phyloP scores from a whole-genome alignment of 1,140 invertebrate species.

The Nebria ingens region DNA sequence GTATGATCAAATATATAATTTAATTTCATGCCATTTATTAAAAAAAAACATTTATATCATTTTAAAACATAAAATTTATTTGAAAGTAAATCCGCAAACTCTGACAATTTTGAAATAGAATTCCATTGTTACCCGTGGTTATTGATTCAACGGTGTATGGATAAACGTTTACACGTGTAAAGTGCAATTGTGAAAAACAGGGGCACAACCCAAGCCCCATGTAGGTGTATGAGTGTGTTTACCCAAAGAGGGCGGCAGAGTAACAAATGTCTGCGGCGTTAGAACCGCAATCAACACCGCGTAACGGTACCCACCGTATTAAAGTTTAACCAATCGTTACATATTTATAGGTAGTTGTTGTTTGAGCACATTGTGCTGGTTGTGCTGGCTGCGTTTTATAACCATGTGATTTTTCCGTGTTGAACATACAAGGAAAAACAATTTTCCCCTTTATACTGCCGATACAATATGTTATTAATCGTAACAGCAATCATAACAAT shows the following conservation, averaged over 20 bases:
- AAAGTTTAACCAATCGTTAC: slow-evolving; percentile 6
- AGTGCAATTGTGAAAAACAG: background rate
- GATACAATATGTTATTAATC: background rate
- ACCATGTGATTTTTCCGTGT: background rate
- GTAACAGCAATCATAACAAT: background rate
- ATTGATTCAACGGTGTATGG: no score
- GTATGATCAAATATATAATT: no score
- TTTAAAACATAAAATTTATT: no score
- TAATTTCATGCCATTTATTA: no score
- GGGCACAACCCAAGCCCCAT: no score
- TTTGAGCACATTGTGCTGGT: background rate
- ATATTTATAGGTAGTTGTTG: slow-evolving; percentile 2
- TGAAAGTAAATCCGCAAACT: no score
- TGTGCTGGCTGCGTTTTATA: background rate
- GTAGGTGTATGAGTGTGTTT: no score
- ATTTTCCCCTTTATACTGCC: no score
- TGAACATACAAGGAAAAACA: background rate
- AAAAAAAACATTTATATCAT: no score
- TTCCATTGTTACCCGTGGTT: no score
- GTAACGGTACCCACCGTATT: background rate
- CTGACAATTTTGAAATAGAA: no score
- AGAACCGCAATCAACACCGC: slow-evolving; percentile 7
- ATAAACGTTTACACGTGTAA: no score
- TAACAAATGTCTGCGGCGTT: slow-evolving; percentile 6
- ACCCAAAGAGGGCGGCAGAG: background rate